Evolutionary conservation across 2,888 invertebrate genomes (phyloP).

Genomic region (Halocaridina rubra): DNA sequence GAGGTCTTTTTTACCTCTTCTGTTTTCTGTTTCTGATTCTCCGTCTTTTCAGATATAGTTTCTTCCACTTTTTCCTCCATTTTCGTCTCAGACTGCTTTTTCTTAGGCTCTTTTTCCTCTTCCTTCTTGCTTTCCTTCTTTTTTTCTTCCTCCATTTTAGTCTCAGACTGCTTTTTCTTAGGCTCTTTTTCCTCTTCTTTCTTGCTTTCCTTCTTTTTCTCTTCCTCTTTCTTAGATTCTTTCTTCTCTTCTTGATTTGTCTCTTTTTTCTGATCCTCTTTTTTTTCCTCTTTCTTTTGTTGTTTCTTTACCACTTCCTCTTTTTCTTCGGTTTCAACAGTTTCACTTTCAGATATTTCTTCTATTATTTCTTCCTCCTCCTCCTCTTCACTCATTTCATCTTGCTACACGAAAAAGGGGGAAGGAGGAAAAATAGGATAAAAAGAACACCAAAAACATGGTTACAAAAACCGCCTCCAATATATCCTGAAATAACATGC

Average conservation of each 20-base stretch:
- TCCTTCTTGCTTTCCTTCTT: neutral
- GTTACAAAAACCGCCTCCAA: too few relatives aligned
- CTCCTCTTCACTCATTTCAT: slow-evolving; percentile 27
- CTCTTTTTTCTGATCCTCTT: slow-evolving; percentile 68
- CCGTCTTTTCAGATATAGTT: neutral
- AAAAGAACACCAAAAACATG: neutral
- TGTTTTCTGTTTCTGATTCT: neutral
- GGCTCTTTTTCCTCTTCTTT: slow-evolving; percentile 38
- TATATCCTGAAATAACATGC: too few relatives aligned
- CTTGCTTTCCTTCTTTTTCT: slow-evolving; percentile 61
- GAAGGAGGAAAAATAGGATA: slow-evolving; percentile 24
- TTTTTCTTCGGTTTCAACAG: slow-evolving; percentile 24
- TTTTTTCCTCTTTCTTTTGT: slow-evolving; percentile 54
- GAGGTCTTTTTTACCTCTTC: slow-evolving; percentile 17
- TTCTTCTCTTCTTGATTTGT: slow-evolving; percentile 58
- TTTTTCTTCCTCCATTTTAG: neutral
- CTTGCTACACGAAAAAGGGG: neutral
- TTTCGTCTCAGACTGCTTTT: neutral
- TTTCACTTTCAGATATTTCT: slow-evolving; percentile 38
- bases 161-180: neutral
- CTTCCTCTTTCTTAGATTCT: slow-evolving; percentile 58
- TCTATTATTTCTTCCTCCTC: slow-evolving; percentile 37
- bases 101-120: neutral
- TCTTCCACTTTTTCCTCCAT: neutral
- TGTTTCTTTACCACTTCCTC: slow-evolving; percentile 66